phyloP scores from a whole-genome alignment of 2,888 invertebrate genomes.

The Blastobasis adustella region DNA sequence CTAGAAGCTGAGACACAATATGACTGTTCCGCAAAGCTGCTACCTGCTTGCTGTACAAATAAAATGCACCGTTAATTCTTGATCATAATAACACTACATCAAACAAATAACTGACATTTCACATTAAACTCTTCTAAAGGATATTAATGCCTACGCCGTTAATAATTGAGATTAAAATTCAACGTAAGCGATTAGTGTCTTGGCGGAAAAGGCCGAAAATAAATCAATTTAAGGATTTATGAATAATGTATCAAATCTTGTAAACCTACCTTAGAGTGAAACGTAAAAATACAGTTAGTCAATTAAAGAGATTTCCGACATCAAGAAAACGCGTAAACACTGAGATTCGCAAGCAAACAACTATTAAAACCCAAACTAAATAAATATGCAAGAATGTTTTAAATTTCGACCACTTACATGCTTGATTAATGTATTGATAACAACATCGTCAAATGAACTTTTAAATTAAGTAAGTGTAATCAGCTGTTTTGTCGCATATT shows the following conservation, averaged over 20 bases:
- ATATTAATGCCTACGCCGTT: slow-evolving; percentile 12
- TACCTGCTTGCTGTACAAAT: no score
- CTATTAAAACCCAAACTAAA: no score
- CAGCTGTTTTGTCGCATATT: no score
- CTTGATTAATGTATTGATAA: no score
- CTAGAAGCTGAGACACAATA: no score
- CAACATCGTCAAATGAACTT: no score
- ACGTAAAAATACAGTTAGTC: slow-evolving; percentile 39
- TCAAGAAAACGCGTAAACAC: background rate
- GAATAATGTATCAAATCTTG: slow-evolving; percentile 31
- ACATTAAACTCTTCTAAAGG: slow-evolving; percentile 18
- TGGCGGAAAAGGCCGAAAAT: slow-evolving; percentile 25
- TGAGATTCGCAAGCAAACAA: no score
- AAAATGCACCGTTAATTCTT: no score
- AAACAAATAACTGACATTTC: background rate
- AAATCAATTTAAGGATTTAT: slow-evolving; percentile 39
- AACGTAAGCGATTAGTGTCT: slow-evolving; percentile 26
- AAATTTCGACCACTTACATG: no score
- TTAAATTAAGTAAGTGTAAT: no score
- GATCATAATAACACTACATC: background rate
- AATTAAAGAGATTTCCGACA: slow-evolving; percentile 41
- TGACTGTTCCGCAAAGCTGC: no score
- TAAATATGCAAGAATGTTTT: no score
- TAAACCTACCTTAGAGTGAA: slow-evolving; percentile 23
- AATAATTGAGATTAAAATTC: slow-evolving; percentile 8